Conservation (phyloP, 2,113 vertebrate species). For the Aptenodytes forsteri region DNA sequence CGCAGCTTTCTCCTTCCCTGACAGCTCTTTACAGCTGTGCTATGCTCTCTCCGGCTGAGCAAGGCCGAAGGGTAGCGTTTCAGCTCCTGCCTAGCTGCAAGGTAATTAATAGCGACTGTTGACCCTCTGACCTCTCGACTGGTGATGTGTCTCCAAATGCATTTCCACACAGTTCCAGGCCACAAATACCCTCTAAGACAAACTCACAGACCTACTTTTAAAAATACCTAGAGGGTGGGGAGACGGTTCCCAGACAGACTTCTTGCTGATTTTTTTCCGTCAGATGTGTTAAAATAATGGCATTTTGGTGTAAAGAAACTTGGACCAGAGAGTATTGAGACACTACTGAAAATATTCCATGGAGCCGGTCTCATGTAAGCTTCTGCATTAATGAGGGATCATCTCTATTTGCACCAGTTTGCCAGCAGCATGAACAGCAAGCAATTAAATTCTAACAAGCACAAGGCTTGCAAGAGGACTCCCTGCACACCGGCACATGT, state of each 20-base stretch:
- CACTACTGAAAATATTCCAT: neutral
- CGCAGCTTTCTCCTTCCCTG: neutral
- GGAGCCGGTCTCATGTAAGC: neutral
- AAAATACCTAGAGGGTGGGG: neutral
- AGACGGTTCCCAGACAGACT: neutral
- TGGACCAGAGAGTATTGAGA: neutral
- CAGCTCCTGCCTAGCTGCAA: neutral
- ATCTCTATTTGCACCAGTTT: neutral
- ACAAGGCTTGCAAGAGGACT: neutral
- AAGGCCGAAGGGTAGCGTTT: neutral
- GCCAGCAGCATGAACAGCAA: neutral
- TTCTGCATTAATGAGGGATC: constrained; percentile 31
- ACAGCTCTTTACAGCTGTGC: neutral
- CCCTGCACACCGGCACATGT: neutral
- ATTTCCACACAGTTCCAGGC: neutral
- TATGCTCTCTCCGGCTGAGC: accelerated
- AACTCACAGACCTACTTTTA: neutral
- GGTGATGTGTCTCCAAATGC: neutral
- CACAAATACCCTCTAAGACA: neutral
- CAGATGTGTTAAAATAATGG: neutral
- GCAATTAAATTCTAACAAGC: constrained; percentile 29
- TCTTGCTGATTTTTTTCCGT: neutral
- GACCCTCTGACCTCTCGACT: neutral
- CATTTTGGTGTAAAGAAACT: neutral
- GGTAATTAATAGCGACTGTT: neutral